Conservation (phyloP, 2,888 invertebrate genomes). For the Phortica okadai region DNA sequence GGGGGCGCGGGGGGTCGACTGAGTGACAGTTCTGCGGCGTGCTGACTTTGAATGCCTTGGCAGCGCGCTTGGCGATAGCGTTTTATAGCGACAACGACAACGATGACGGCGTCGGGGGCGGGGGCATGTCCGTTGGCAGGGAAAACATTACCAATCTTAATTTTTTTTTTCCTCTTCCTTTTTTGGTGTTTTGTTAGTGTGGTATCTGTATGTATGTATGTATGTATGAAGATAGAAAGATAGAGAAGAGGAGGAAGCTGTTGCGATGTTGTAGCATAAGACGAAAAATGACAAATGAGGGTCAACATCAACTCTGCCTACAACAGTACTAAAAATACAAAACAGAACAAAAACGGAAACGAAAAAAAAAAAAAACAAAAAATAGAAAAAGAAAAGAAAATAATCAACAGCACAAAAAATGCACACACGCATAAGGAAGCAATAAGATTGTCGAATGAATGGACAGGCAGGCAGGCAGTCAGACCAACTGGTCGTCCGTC, state of each 20-base stretch:
- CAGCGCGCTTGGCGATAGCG: too few species aligned
- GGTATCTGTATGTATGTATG: neutral
- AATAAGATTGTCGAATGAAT: neutral
- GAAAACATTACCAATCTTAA: neutral
- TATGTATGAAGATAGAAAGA: neutral
- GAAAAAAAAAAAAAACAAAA: neutral
- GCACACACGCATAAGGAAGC: neutral
- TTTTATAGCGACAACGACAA: neutral
- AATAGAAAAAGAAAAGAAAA: neutral
- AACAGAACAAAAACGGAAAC: neutral
- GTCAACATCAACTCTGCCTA: slow-evolving; percentile 33
- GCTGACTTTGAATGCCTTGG: neutral
- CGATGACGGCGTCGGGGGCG: neutral
- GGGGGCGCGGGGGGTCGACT: neutral
- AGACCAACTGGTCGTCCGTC: too few species aligned
- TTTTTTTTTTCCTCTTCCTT: neutral
- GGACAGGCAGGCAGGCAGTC: neutral
- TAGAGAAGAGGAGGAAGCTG: neutral
- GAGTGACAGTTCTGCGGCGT: neutral
- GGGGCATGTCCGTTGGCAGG: neutral
- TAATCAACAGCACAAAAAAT: neutral
- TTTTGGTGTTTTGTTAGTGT: neutral
- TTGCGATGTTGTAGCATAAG: slow-evolving; percentile 1
- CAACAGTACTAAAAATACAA: slow-evolving; percentile 4
- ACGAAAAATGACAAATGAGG: slow-evolving; percentile 33